Evolutionary conservation across 2,113 vertebrate genomes (phyloP).

Genomic region (Corythaixoides concolor): DNA sequence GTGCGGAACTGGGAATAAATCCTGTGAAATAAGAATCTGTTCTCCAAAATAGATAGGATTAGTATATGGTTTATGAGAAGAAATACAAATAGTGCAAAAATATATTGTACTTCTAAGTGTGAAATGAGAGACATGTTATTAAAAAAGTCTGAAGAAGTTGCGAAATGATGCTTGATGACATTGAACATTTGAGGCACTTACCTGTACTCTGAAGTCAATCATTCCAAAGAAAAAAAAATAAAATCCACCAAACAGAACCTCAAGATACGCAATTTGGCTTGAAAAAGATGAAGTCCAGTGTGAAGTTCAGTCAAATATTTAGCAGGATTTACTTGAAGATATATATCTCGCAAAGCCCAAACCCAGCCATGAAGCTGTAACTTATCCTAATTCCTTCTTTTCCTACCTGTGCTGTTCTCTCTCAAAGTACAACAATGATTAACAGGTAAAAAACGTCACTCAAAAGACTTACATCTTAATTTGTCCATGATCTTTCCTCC

Average conservation of each 20-base stretch:
- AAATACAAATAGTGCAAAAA: not conserved
- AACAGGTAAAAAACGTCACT: not conserved
- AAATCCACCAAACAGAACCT: not conserved
- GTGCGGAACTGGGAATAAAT: not conserved
- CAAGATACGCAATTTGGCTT: not conserved
- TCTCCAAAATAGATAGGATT: not conserved
- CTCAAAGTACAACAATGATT: not conserved
- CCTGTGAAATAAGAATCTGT: not conserved
- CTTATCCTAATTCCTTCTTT: not conserved
- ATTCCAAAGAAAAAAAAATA: not conserved
- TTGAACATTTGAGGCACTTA: not conserved
- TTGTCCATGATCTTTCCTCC: slow-evolving; percentile 99
- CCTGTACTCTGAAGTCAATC: not conserved
- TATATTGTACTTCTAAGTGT: not conserved
- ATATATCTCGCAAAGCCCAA: not conserved
- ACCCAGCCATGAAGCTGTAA: not conserved
- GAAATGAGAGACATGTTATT: not conserved
- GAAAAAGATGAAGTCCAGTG: not conserved
- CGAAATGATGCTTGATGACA: not conserved
- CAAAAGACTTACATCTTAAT: slow-evolving; percentile 91
- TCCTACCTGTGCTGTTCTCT: not conserved
- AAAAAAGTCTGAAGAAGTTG: not conserved
- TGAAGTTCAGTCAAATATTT: not conserved
- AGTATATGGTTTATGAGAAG: not conserved
- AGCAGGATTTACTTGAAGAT: not conserved